phyloP scores from a whole-genome alignment of 92 coral and sea anemone genomes.

The Actinostola sp. region DNA sequence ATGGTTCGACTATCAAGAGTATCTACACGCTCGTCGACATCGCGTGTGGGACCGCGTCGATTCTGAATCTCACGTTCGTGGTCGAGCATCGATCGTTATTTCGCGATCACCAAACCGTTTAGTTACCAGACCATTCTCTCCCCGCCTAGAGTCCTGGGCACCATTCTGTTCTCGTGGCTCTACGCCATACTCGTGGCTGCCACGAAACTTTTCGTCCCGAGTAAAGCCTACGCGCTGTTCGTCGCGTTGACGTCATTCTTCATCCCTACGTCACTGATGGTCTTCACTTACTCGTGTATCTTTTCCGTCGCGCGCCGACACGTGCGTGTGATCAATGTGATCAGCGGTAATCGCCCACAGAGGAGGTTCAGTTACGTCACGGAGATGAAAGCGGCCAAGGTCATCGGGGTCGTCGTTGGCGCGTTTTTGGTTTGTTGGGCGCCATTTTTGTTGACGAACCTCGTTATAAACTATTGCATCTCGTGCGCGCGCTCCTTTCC shows the following conservation, averaged over 20 bases:
- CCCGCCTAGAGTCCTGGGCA: constrained; percentile 24
- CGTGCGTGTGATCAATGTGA: constrained; percentile 43
- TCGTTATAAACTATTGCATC: constrained; percentile 23
- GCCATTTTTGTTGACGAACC: constrained; percentile 48
- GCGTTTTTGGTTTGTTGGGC: constrained; percentile 65
- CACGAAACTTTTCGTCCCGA: constrained; percentile 7
- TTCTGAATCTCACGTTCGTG: constrained; percentile 38
- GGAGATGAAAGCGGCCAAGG: constrained; percentile 60
- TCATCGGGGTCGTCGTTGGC: constrained; percentile 55
- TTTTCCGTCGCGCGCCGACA: constrained; percentile 48
- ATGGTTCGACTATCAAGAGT: neutral
- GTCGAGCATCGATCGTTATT: constrained; percentile 37
- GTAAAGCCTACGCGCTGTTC: constrained; percentile 14
- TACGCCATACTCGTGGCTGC: constrained; percentile 20
- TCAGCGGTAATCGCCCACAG: constrained; percentile 23
- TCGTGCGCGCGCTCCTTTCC: constrained; percentile 13
- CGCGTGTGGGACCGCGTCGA: constrained; percentile 46
- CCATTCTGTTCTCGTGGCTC: constrained; percentile 35
- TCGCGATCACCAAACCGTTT: constrained; percentile 35
- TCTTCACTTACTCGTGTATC: constrained; percentile 45
- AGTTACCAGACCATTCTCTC: constrained; percentile 34
- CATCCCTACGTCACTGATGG: constrained; percentile 27
- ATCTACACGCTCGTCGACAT: constrained; percentile 19
- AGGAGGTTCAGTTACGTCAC: constrained; percentile 39
- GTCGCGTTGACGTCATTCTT: constrained; percentile 26